Evolutionary conservation across 1,140 invertebrate species (phyloP).

Genomic region (Onthophagus taurus): DNA sequence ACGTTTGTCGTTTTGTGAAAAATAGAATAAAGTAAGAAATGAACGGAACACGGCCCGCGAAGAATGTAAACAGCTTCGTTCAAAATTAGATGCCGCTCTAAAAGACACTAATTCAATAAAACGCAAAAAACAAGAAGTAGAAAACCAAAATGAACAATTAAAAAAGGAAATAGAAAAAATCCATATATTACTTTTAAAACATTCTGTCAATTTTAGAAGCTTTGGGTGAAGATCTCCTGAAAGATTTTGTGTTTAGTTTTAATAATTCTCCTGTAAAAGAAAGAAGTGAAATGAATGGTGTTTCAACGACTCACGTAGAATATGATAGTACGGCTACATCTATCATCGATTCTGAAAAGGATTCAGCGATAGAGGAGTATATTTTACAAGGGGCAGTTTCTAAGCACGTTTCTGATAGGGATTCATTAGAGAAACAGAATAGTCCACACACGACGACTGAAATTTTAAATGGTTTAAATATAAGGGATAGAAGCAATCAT

Average conservation of each 20-base stretch:
- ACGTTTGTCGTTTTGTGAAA: too few relatives aligned
- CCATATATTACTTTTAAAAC: conserved; percentile 55
- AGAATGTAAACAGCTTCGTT: conserved; percentile 70
- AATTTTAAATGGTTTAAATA: conserved; percentile 16
- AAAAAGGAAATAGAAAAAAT: conserved; percentile 73
- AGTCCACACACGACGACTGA: conserved; percentile 4
- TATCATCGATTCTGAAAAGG: conserved; percentile 38
- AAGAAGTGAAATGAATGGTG: conserved; percentile 39
- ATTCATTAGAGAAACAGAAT: conserved; percentile 21
- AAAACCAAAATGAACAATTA: conserved; percentile 69
- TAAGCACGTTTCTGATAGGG: conserved; percentile 45
- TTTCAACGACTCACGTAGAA: conserved; percentile 28
- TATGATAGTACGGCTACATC: conserved; percentile 30
- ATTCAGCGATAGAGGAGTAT: conserved; percentile 49
- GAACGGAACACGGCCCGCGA: conserved; percentile 81
- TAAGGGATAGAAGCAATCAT: conserved; percentile 25
- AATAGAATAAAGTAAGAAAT: conserved; percentile 88
- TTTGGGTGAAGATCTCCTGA: conserved; percentile 37
- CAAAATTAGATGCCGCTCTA: conserved; percentile 65
- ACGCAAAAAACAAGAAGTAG: conserved; percentile 70
- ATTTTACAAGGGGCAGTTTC: conserved; percentile 53
- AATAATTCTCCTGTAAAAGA: conserved; percentile 29
- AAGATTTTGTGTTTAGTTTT: conserved; percentile 36
- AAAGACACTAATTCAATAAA: conserved; percentile 70
- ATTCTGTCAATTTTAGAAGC: conserved; percentile 53